A percentile compares a stretch with the other conserved stretches of the same genome.
Evolutionary conservation across 2,797 vertebrate species (phyloP).

Genomic region (Periparus ater): DNA sequence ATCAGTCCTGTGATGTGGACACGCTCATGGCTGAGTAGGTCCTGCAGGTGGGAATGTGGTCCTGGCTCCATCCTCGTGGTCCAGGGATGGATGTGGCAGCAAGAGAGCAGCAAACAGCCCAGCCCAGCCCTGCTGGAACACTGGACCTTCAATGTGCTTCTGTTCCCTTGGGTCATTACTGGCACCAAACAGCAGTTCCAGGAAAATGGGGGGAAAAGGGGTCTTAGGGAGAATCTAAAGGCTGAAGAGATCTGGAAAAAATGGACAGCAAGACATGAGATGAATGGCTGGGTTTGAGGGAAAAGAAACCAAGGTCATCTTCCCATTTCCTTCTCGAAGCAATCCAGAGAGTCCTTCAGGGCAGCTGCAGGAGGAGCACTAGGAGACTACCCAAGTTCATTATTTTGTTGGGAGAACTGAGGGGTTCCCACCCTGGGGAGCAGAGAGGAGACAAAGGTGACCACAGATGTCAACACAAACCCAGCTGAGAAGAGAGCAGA

Average conservation of each 20-base stretch:
- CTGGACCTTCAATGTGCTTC: fast-evolving
- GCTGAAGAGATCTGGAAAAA: background rate
- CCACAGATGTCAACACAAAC: background rate
- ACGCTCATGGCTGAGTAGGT: background rate
- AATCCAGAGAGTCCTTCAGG: background rate
- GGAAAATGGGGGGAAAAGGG: fast-evolving
- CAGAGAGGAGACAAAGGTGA: background rate
- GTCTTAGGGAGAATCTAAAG: background rate
- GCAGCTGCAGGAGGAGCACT: background rate
- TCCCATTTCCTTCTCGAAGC: background rate
- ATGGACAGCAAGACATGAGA: background rate
- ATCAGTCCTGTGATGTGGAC: fast-evolving
- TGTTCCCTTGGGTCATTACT: fast-evolving
- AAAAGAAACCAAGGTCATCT: background rate
- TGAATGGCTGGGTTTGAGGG: background rate
- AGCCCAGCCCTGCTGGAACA: background rate
- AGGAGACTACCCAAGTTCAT: background rate
- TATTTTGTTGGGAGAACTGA: fast-evolving
- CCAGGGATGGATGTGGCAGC: background rate
- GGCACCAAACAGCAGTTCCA: background rate
- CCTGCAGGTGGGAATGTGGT: background rate
- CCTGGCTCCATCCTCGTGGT: background rate
- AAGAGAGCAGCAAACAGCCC: background rate
- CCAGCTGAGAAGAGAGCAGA: background rate
- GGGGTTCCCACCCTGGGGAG: background rate